Evolutionary conservation across 2,888 invertebrate species (phyloP).

Genomic region (Pseudococcus jackbeardsleyi): DNA sequence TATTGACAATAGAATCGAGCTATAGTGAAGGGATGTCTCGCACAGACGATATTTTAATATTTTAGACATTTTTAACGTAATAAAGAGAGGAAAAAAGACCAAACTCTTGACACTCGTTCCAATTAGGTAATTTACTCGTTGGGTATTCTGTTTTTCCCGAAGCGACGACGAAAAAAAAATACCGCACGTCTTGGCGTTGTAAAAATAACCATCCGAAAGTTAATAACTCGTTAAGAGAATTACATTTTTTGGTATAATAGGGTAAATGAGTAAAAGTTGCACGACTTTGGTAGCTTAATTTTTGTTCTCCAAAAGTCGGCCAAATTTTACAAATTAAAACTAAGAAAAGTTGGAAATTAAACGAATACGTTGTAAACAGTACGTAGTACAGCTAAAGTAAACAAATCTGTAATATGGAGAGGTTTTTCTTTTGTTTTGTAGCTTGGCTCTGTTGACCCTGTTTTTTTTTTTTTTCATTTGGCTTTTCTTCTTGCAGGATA

Average conservation of each 20-base stretch:
- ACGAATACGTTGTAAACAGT: not conserved
- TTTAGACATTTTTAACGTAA: not conserved
- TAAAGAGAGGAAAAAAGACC: not conserved
- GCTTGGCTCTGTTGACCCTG: not conserved
- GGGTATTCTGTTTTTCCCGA: not conserved
- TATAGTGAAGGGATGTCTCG: not conserved
- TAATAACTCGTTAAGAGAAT: conserved; percentile 50
- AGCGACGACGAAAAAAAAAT: not conserved
- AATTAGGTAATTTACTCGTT: conserved; percentile 44
- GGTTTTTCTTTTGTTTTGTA: not conserved
- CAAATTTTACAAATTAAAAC: conserved; percentile 35
- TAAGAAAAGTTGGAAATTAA: conserved; percentile 21
- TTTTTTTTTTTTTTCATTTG: not conserved
- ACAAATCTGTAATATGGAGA: not conserved
- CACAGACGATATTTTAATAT: conserved; percentile 39
- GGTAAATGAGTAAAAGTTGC: conserved; percentile 41
- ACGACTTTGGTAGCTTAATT: conserved; percentile 35
- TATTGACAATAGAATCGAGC: no score
- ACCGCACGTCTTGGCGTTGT: not conserved
- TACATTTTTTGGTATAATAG: conserved; percentile 32
- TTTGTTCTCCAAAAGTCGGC: conserved; percentile 32
- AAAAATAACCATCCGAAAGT: not conserved
- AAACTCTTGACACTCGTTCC: conserved; percentile 51
- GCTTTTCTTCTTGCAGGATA: not conserved
- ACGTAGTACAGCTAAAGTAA: not conserved